These are phyloP conservation scores for Poeciliopsis paucimaculata DNA, from an alignment of 2,797 vertebrate species.

Conservation along the genomic window DNA sequence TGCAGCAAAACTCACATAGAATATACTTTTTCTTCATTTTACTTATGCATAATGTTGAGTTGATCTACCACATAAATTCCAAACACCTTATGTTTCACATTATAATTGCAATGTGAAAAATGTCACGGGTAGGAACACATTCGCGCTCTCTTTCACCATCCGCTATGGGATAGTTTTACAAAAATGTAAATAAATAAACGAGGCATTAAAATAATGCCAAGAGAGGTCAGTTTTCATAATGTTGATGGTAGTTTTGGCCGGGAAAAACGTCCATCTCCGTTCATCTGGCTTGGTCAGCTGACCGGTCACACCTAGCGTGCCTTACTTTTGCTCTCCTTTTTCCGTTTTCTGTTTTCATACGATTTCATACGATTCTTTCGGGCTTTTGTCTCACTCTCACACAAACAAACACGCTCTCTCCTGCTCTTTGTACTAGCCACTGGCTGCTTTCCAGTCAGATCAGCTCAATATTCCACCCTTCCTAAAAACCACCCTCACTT, in stretches of 20 bases:
- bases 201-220: slow-evolving; percentile 19
- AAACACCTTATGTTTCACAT: neutral
- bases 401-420: slow-evolving; percentile 28
- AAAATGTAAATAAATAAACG: neutral
- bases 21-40: neutral
- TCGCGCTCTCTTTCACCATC: neutral
- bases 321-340: neutral
- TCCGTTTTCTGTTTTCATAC: slow-evolving; percentile 1
- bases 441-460: slow-evolving; percentile 74
- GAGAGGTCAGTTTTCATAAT: slow-evolving; percentile 18
- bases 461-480: slow-evolving; percentile 71
- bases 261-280: slow-evolving; percentile 17
- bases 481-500: slow-evolving; percentile 62
- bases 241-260: slow-evolving; percentile 9
- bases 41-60: neutral
- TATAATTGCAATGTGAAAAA: neutral
- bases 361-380: too few relatives aligned
- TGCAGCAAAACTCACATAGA: neutral
- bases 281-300: slow-evolving; percentile 15
- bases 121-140: neutral
- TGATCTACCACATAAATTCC: neutral
- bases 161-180: neutral
- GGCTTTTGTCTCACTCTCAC: slow-evolving; percentile 3
- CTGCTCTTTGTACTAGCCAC: slow-evolving; percentile 52
- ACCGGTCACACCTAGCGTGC: slow-evolving; percentile 38